Evolutionary conservation across 2,888 invertebrate species (phyloP).

Genomic region (Linhomoeus sp.): DNA sequence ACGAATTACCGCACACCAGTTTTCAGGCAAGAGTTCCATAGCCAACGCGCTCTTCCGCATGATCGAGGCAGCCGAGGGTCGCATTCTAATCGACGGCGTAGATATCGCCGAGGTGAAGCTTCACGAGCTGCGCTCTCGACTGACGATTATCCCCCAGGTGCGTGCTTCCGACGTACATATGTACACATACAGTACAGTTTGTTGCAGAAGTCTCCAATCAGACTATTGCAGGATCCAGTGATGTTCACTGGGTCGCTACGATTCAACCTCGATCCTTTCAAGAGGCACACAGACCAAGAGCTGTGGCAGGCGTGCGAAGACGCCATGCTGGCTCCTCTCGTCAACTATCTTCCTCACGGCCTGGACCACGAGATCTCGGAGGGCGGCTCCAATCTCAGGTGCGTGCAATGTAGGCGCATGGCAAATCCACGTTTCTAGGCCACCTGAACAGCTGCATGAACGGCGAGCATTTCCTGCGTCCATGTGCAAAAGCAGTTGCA

Average conservation of each 20-base stretch:
- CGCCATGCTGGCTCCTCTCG: slow-evolving; percentile 67
- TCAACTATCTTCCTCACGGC: slow-evolving; percentile 50
- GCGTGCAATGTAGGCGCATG: no score
- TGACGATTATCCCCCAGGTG: slow-evolving; percentile 50
- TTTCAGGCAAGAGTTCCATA: slow-evolving; percentile 59
- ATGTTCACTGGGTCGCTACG: slow-evolving; percentile 75
- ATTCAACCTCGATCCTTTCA: slow-evolving; percentile 78
- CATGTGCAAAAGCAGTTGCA: no score
- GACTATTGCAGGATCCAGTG: slow-evolving; percentile 58
- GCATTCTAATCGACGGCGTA: slow-evolving; percentile 59
- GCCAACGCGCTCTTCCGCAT: slow-evolving; percentile 70
- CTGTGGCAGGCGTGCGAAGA: slow-evolving; percentile 70
- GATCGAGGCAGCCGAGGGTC: slow-evolving; percentile 52
- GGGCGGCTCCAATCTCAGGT: slow-evolving; percentile 61
- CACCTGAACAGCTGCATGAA: no score
- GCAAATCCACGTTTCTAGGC: no score
- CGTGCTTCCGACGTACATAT: no score
- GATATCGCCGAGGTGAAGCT: slow-evolving; percentile 59
- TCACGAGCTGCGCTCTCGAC: slow-evolving; percentile 57
- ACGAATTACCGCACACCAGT: no score
- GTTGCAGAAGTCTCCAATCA: no score
- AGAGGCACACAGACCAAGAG: slow-evolving; percentile 51
- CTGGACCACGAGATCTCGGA: slow-evolving; percentile 65
- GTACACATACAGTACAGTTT: no score
- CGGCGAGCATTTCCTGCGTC: no score